Conservation (phyloP, 37 sponge, comb jelly and placozoan genomes). For the Beroe forskalii region DNA sequence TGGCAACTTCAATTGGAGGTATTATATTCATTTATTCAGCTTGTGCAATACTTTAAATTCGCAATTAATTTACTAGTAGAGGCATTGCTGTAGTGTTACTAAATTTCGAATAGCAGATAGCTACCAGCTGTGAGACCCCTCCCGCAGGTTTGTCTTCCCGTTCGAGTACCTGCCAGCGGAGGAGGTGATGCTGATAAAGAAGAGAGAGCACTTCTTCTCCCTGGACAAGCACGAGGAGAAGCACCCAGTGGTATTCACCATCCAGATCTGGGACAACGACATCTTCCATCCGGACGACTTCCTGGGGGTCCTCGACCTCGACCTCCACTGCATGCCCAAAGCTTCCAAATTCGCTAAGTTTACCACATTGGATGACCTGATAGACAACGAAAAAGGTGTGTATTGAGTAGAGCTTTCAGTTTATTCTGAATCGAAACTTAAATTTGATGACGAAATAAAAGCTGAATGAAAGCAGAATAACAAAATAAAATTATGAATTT, state of each 20-base stretch:
- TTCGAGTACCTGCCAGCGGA: conserved; percentile 72
- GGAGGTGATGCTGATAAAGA: conserved; percentile 67
- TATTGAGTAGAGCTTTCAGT: too few relatives aligned
- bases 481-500: too few relatives aligned
- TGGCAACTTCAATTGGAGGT: conserved; percentile 75
- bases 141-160: conserved; percentile 68
- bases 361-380: conserved; percentile 12
- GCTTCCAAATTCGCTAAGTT: conserved; percentile 60
- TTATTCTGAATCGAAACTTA: too few relatives aligned
- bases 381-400: conserved; percentile 55
- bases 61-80: too few relatives aligned
- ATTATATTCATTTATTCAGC: too few relatives aligned
- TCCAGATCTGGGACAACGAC: conserved; percentile 75
- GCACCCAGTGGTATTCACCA: conserved; percentile 45
- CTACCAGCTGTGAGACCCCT: too few relatives aligned
- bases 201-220: conserved; percentile 69
- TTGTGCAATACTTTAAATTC: too few relatives aligned
- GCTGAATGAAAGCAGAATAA: too few relatives aligned
- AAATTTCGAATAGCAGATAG: too few relatives aligned
- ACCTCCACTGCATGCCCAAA: conserved; percentile 55
- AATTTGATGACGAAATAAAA: too few relatives aligned
- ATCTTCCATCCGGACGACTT: conserved; percentile 68
- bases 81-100: too few relatives aligned
- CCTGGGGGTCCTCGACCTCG: conserved; percentile 67
- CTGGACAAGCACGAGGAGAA: conserved; percentile 67